Percentiles rank a stretch among this genome's conserved stretches.
phyloP scores from a whole-genome alignment of 2,888 invertebrate genomes.

The Orchesellides sinensis region DNA sequence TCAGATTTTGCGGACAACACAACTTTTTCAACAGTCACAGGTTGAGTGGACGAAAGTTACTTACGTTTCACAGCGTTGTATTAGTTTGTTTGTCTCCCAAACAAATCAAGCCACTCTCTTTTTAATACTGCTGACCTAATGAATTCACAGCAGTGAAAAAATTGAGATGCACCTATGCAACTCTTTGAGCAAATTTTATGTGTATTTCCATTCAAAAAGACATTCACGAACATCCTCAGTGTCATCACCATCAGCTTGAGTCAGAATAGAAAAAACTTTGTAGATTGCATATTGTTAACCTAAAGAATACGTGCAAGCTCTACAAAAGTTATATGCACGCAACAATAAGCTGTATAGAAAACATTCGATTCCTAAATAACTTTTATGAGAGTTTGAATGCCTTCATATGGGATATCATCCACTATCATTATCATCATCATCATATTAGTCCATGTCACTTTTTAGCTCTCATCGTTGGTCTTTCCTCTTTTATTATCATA shows the following conservation, averaged over 20 bases:
- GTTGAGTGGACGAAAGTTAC: not conserved
- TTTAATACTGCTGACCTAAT: constrained; percentile 15
- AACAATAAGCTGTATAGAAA: not conserved
- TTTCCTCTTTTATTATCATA: constrained; percentile 21
- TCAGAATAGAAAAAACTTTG: no score
- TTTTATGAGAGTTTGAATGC: not conserved
- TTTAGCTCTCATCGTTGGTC: constrained; percentile 29
- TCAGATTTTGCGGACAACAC: constrained; percentile 1
- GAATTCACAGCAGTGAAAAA: constrained; percentile 1
- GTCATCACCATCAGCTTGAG: constrained; percentile 16
- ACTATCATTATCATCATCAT: constrained; percentile 30
- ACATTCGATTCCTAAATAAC: constrained; percentile 11
- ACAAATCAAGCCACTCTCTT: not conserved
- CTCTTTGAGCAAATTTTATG: not conserved
- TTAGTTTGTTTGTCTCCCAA: not conserved
- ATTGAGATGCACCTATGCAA: constrained; percentile 6
- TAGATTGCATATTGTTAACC: not conserved
- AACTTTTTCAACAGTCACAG: constrained; percentile 6
- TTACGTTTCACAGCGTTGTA: not conserved
- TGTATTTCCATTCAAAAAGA: not conserved
- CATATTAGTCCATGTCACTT: constrained; percentile 50
- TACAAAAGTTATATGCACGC: not conserved
- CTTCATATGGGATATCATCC: constrained; percentile 28
- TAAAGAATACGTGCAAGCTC: not conserved
- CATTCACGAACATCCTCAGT: not conserved